A percentile compares a stretch with the other conserved stretches of the same genome.
Evolutionary conservation across 2,888 invertebrate species (phyloP).

Genomic region (Pseudoips prasinana): DNA sequence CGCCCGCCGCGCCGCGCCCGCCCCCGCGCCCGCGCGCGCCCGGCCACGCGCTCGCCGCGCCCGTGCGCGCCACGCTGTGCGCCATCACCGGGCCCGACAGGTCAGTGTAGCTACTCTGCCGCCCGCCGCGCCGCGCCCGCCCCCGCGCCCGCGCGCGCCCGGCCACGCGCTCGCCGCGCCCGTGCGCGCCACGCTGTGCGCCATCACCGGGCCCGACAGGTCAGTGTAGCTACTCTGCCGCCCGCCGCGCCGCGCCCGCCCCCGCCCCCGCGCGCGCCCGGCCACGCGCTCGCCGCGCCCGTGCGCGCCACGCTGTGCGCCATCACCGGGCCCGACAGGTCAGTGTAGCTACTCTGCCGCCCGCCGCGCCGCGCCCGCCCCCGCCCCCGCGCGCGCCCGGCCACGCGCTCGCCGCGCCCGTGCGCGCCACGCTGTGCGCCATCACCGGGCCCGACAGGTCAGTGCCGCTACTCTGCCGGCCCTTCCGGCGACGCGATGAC

Average conservation of each 20-base stretch:
- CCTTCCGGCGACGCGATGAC: background rate
- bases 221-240: conserved; percentile 19
- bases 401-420: background rate
- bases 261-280: conserved; percentile 20
- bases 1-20: conserved; percentile 31
- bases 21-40: conserved; percentile 18
- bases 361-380: background rate
- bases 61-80: conserved; percentile 54
- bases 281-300: conserved; percentile 23
- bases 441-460: background rate
- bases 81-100: conserved; percentile 39
- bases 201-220: conserved; percentile 39
- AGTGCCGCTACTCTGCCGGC: background rate
- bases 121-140: conserved; percentile 26
- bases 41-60: conserved; percentile 22
- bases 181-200: conserved; percentile 55
- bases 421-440: background rate
- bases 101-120: conserved; percentile 25
- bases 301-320: conserved; percentile 57
- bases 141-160: conserved; percentile 19
- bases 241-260: conserved; percentile 26
- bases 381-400: background rate
- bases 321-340: conserved; percentile 39
- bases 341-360: background rate
- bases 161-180: conserved; percentile 24